These are phyloP conservation scores for Syndactyla subalaris DNA, from an alignment of 2,797 vertebrate genomes.

Conservation along the genomic window DNA sequence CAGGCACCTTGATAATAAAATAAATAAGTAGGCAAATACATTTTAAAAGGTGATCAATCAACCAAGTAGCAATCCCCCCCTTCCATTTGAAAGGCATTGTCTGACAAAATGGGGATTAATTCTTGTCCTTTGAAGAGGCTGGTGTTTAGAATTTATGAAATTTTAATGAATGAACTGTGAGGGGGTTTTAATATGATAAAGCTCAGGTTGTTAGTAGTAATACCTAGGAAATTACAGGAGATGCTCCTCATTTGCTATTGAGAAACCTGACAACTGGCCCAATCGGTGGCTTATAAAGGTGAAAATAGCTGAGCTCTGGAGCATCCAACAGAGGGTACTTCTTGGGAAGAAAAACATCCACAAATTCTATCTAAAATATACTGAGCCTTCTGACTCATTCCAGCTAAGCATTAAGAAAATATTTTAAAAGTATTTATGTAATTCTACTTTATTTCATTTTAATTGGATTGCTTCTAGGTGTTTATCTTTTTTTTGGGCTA, in stretches of 20 bases:
- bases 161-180: background rate
- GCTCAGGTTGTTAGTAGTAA: background rate
- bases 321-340: background rate
- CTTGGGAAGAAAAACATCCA: background rate
- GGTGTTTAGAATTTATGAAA: background rate
- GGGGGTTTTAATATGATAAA: background rate
- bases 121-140: background rate
- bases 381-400: background rate
- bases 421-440: background rate
- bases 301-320: background rate
- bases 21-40: background rate
- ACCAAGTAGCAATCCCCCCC: background rate
- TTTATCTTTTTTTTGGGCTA: background rate
- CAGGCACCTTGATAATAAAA: background rate
- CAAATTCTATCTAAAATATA: background rate
- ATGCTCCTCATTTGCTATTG: background rate
- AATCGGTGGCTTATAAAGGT: background rate
- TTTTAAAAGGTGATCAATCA: background rate
- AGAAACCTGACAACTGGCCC: background rate
- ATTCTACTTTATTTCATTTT: background rate
- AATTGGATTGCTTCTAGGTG: background rate
- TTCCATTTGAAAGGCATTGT: background rate
- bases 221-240: background rate
- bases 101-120: background rate
- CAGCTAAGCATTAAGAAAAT: background rate